Conservation (phyloP, 2,888 invertebrate species). For the Druceiella hillmani region DNA sequence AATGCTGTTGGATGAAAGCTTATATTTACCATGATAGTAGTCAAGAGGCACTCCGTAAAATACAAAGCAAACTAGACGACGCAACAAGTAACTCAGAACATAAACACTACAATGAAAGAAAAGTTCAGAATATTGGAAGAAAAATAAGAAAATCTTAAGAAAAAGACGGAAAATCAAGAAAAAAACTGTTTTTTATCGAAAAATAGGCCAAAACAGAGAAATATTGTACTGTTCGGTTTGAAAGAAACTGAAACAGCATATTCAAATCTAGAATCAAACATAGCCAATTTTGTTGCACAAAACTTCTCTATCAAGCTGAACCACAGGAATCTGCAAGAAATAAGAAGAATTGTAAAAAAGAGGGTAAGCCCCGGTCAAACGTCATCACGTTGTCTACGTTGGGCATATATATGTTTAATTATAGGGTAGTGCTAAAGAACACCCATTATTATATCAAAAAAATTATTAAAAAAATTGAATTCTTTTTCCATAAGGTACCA, state of each 20-base stretch:
- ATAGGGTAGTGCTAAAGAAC: conserved; percentile 10
- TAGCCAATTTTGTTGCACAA: conserved; percentile 5
- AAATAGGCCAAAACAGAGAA: conserved; percentile 10
- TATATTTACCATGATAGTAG: no score
- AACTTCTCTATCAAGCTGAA: conserved; percentile 4
- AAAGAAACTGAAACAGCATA: conserved; percentile 12
- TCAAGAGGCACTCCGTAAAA: no score
- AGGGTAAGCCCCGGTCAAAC: conserved; percentile 10
- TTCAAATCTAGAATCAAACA: conserved; percentile 8
- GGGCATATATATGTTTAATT: conserved; percentile 11
- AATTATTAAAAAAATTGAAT: conserved; percentile 12
- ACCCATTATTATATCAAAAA: conserved; percentile 11
- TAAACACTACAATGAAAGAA: no score
- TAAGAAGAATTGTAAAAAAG: conserved; percentile 9
- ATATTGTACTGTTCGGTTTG: conserved; percentile 13
- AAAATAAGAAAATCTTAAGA: no score
- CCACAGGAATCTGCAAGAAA: conserved; percentile 9
- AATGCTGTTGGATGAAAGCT: no score
- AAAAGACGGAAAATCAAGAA: conserved; percentile 14
- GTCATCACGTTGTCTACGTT: conserved; percentile 12
- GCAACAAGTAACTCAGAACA: no score
- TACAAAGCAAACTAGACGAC: no score
- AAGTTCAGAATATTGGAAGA: no score
- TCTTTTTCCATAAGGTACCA: no score
- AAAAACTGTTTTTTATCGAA: conserved; percentile 9